These are phyloP conservation scores for Thalassoma bifasciatum DNA, from an alignment of 2,113 vertebrate species.

Conservation along the genomic window DNA sequence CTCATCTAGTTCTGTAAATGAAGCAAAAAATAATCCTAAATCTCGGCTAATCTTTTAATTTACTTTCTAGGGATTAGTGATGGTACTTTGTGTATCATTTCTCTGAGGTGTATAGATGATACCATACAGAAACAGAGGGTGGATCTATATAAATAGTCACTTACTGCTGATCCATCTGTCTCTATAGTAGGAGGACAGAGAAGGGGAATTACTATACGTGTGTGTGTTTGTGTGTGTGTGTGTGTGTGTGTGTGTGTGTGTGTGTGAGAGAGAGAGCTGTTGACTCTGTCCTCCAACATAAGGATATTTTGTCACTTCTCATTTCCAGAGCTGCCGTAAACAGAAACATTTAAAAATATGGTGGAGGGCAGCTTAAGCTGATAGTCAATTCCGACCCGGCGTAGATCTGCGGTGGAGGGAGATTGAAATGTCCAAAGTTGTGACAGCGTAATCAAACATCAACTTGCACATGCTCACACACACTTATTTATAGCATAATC, in stretches of 20 bases:
- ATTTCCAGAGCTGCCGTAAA: conserved; percentile 48
- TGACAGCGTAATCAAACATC: conserved; percentile 72
- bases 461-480: conserved; percentile 22
- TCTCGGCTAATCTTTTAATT: not conserved
- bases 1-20: not conserved
- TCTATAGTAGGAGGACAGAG: conserved; percentile 3
- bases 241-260: no score
- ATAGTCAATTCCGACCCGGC: conserved; percentile 51
- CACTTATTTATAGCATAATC: conserved; percentile 72
- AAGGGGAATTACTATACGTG: conserved; percentile 22
- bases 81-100: not conserved
- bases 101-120: conserved; percentile 4
- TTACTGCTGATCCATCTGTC: conserved; percentile 1
- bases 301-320: conserved; percentile 54
- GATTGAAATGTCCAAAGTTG: conserved; percentile 56
- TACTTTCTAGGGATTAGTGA: not conserved
- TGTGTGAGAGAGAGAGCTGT: conserved; percentile 8
- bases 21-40: not conserved
- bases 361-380: conserved; percentile 51
- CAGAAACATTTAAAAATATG: conserved; percentile 51
- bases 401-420: conserved; percentile 40
- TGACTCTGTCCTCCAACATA: not conserved
- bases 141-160: conserved; percentile 17
- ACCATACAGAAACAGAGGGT: conserved; percentile 5
- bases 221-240: conserved; percentile 5